Evolutionary conservation across 1,140 invertebrate genomes (phyloP), one percentile per base, ranked within the genome.

Genomic region (Laupala kohalensis): DNA sequence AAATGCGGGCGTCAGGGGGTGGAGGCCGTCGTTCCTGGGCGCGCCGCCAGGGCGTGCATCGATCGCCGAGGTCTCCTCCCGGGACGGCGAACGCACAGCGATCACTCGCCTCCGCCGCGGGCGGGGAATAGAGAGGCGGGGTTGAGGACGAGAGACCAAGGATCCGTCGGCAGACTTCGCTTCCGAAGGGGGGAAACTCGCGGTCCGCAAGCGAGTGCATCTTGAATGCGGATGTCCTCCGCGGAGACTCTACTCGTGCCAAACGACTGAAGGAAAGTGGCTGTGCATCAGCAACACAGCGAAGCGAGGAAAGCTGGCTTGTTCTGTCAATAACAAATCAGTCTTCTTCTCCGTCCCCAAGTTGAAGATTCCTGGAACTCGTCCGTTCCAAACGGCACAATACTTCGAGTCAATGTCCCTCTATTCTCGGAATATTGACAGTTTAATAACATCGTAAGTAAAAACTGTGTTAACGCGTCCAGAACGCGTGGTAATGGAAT

Each of bases 401-500:
- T 2, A 19, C 66, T 19, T 0, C 15, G 69, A 62, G 69, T 70
- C 69, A 70, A 25, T 64, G 53, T 27, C 27, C 67, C 67, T 25
- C 23, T 26, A 26, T 64, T 70, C 69, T 70, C 23, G 25, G 69
- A 70, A 70, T 70, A 26, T 64, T 70, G 69, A 70, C 69, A 53
- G 26, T 70, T 70, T 25, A 70, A 70, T 70, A 64, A 64, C 53
- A 53, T 53, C 37, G 37, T 19, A 19, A 19, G 37, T 53, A 53
- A 53, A 53, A 62, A 64, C 5, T 53, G 29, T 30, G 69, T 70
- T 70, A 64, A 30, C 24, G 69, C 53, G 37, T 19, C 25, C 69
- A 53, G 69, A 70, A 70, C 37, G 69, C 69, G 63, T 70, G 69
- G 53, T 70, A 70, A 70, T 70, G 53, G 69, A 70, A 26, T 70